Evolutionary conservation across 23 tunicate species (phyloP), one percentile per base, ranked within the genome.

Genomic region (Aplidium turbinatum): DNA sequence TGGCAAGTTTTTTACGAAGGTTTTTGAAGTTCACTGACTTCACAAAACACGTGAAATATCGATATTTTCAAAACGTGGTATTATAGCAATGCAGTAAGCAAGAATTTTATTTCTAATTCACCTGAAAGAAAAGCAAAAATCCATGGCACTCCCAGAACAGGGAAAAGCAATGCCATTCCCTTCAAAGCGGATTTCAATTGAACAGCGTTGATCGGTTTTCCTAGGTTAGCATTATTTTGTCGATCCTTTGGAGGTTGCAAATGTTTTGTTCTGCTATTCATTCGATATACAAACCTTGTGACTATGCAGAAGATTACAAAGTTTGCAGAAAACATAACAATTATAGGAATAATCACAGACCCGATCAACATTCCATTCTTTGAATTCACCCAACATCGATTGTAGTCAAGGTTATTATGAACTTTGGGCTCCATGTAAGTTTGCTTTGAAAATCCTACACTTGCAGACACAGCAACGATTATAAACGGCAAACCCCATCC

Each of bases 401-500:
- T 42, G 50, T 42, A 42, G 16, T 16, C 50, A 42, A 42, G 16
- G 50, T 42, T 42, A 9, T 42, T 16, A n/a, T n/a, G n/a, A 11
- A 42, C 50, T 42, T 42, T 42, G 50, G 11, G 13, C 16, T 9
- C 16, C 13, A 9, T 9, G 16, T 16, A 11, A 16, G 13, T 27
- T 9, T 25, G 22, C 3, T 36, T 50, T 4, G 56, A 29, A 31
- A 73, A 74, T 5, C 85, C 77, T 6, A 70, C 38, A n/a, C 47
- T 55, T 7, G 73, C 47, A 16, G 74, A 23, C 2, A 64, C 25
- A 1, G 29, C 23, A 3, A 82, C 80, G 36, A 73, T 73, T 1
- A 82, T 9, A 32, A 30, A 25, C 1, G 80, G 80, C 5, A 82
- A 51, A 16, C 73, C 70, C 40, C 51, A 73, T 21, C 80, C 78